Evolutionary conservation across 2,113 vertebrate species (phyloP).

Genomic region (Coptodon bakossiorum): DNA sequence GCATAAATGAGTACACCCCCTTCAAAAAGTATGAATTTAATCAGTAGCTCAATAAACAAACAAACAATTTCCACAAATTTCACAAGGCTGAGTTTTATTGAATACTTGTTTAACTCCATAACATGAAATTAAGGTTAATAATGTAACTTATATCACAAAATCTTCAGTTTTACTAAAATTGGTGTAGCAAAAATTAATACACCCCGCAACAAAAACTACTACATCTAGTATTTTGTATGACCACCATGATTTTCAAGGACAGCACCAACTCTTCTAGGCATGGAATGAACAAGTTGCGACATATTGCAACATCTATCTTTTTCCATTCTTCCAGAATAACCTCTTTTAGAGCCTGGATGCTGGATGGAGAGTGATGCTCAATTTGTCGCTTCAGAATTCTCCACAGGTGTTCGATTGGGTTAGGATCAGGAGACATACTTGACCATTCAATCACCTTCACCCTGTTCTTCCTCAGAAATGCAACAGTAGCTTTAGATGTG

Average conservation of each 20-base stretch:
- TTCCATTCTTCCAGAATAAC: neutral
- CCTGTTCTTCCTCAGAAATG: neutral
- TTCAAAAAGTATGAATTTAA: neutral
- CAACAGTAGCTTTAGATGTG: neutral
- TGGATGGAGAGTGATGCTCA: neutral
- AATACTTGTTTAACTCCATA: neutral
- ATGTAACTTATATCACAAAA: neutral
- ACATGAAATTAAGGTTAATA: neutral
- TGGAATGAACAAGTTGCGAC: neutral
- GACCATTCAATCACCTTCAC: neutral
- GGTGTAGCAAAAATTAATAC: too few species aligned
- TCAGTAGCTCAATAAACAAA: neutral
- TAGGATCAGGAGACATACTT: neutral
- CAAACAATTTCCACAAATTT: neutral
- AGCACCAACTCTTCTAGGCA: neutral
- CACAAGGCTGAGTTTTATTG: neutral
- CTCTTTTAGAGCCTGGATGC: neutral
- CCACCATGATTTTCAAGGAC: neutral
- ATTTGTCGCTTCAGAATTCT: fast-evolving
- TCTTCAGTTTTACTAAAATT: neutral
- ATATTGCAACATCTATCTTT: neutral
- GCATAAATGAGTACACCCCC: neutral
- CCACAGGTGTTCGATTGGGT: neutral
- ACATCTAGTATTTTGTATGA: neutral
- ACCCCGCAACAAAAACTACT: neutral